Base-by-base conservation (phyloP, 2,888 invertebrate genomes). In the Dynastes grantii region DNA sequence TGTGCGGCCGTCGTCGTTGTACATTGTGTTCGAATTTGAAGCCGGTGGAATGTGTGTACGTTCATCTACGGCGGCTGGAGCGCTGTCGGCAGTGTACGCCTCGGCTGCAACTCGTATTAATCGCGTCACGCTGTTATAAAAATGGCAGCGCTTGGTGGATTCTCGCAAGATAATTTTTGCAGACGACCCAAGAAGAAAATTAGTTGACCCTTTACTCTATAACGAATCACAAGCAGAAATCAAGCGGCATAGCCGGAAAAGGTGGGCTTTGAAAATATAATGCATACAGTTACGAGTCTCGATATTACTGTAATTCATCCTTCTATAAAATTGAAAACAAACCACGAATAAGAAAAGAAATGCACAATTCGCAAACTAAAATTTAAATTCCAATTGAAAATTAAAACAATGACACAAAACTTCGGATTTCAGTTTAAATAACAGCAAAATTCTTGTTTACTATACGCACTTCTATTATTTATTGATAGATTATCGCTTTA, bases 111-210 rank as follows among this genome's bases (percentile, higher is more conserved):
- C 86, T 86, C 86, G 85, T 86, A 84, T 86, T 76, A 85, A 86
- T 85, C 85, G 85, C 87, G 86, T 86, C 87, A 87, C 87, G 86
- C 87, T 86, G 86, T 87, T 87, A 85, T 90, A 89, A 90, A 90
- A 89, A 91, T 91, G 90, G 90, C 90, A 90, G 88, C 89, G 85
- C 86, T 88, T 85, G 85, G 88, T 85, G 87, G 88, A 84, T 89
- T 88, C 85, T 88, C 88, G 86, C 88, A 88, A 87, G 88, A 89
- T 89, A 88, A 89, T 89, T 90, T 89, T 86, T 89, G 90, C 86
- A 88, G 89, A 86, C 89, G 90, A 85, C 89, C 90, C 83, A 90
- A 90, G 88, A 90, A 90, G 90, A 90, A 89, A 90, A 88, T 89
- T 88, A 91, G 90, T 90, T 91, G 90, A 90, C 90, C 89, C 87